Evolutionary conservation across 2,797 vertebrate genomes (phyloP).

Genomic region (Enteromius anoplus): DNA sequence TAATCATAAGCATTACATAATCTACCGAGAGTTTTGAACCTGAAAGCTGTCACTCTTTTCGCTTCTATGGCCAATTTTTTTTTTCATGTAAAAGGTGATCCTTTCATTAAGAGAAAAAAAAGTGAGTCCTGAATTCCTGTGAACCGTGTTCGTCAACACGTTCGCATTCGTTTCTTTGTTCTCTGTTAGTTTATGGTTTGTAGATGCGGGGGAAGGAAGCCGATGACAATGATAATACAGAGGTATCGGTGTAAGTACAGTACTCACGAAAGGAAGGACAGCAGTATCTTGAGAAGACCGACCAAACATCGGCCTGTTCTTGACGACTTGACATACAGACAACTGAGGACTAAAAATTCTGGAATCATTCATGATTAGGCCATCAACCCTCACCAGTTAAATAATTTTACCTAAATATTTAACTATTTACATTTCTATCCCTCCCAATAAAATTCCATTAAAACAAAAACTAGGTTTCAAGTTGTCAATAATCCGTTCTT

Average conservation of each 20-base stretch:
- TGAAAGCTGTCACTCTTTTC: constrained; percentile 54
- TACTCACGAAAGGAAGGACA: constrained; percentile 76
- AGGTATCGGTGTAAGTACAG: constrained; percentile 76
- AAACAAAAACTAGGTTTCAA: constrained; percentile 80
- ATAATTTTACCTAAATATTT: constrained; percentile 90
- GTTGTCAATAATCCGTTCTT: constrained; percentile 87
- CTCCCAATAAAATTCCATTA: constrained; percentile 78
- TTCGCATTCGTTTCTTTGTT: constrained; percentile 42
- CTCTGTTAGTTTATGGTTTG: constrained; percentile 19
- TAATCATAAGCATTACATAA: constrained; percentile 53
- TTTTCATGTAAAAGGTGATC: constrained; percentile 16
- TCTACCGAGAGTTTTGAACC: constrained; percentile 18
- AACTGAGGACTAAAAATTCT: constrained; percentile 72
- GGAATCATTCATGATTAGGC: constrained; percentile 76
- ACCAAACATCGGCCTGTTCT: constrained; percentile 69
- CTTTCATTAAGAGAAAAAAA: neutral
- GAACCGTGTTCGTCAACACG: neutral
- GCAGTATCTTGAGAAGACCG: constrained; percentile 77
- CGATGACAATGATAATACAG: constrained; percentile 65
- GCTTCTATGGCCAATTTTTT: constrained; percentile 3
- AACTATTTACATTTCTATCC: constrained; percentile 84
- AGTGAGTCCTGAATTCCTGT: constrained; percentile 21
- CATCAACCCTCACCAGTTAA: constrained; percentile 82
- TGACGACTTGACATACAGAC: constrained; percentile 69
- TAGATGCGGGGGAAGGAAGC: constrained; percentile 58